Evolutionary conservation across 1,140 invertebrate genomes (phyloP), one percentile per base, ranked within the genome.

Genomic region (Zaprionus davidi): DNA sequence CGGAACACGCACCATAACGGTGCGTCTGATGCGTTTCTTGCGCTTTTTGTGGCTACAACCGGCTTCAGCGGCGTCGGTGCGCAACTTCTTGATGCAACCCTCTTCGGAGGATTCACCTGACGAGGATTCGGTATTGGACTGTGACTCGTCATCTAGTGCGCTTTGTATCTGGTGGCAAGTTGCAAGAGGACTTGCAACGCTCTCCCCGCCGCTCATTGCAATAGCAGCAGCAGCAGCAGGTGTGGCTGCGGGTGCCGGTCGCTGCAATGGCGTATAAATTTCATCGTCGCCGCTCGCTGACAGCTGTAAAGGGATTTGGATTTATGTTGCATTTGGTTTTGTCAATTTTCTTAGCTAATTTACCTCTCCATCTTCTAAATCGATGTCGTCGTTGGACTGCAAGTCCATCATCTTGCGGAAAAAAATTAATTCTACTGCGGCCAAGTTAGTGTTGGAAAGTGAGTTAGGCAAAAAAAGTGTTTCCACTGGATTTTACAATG

Each of bases 1-100:
- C 92, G 78, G 94, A 92, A 93, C 93, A 93, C 81, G 94, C 86
- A 67, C 93, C 93, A 84, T 94, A 75, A 60, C 94, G 79, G 64
- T 93, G 76, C 62, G 93, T 84, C 34, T 93, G 81, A 71, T 94
- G 78, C 86, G 86, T 36, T 77, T 82, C 51, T 65, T 90, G n/a
- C 76, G 70, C 58, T 78, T 84, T 15, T 83, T 87, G 12, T 78
- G 77, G 28, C 11, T 36, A 20, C 64, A 31, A 15, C 71, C 65
- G 1, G 49, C 4, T n/a, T 53, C 22, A 3, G 17, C 62, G 13
- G 75, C 92, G 24, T 94, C 75, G 26, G 76, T 82, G n/a, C 82
- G 77, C 15, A 92, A 65, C 53, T 93, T 91, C 58, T 88, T 92
- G 41, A 90, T 82, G 57, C 91, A 91, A 12, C 79, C 83, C 56